Conservation (phyloP, 1,140 invertebrate species). For the Heliconius eleuchia region DNA sequence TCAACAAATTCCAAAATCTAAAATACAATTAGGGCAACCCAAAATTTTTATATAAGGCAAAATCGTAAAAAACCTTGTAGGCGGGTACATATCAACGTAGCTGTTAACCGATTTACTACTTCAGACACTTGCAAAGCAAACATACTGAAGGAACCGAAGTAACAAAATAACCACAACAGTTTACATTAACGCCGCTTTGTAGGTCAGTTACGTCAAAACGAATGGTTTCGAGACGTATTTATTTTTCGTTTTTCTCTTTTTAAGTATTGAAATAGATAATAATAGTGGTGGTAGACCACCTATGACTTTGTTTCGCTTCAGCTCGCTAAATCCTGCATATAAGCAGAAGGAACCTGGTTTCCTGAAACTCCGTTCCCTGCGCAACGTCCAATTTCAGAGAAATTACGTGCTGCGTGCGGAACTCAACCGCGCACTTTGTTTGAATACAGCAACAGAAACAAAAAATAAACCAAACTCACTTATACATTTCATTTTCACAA, state of each 20-base stretch:
- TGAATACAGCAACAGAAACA: too few species aligned
- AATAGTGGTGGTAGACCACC: background rate
- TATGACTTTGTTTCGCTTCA: background rate
- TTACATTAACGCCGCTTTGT: constrained; percentile 34
- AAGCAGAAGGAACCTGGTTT: background rate
- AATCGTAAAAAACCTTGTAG: background rate
- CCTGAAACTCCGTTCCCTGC: background rate
- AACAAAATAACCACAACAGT: constrained; percentile 15
- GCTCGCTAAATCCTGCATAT: too few species aligned
- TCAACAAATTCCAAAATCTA: too few species aligned
- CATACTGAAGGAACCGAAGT: constrained; percentile 7
- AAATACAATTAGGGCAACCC: background rate
- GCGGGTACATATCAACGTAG: constrained; percentile 7
- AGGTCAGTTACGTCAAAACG: constrained; percentile 49
- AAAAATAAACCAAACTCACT: too few species aligned
- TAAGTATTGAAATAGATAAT: background rate
- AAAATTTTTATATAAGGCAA: background rate
- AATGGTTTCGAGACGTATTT: constrained; percentile 37
- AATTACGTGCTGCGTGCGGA: too few species aligned
- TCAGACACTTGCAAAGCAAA: constrained; percentile 19
- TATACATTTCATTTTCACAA: too few species aligned
- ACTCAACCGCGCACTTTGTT: too few species aligned
- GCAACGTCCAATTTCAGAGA: background rate
- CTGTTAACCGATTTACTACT: constrained; percentile 26
- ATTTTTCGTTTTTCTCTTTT: constrained; percentile 19